These are phyloP conservation scores for Metacarcinus magister DNA, from an alignment of 2,888 invertebrate genomes.

Conservation along the genomic window DNA sequence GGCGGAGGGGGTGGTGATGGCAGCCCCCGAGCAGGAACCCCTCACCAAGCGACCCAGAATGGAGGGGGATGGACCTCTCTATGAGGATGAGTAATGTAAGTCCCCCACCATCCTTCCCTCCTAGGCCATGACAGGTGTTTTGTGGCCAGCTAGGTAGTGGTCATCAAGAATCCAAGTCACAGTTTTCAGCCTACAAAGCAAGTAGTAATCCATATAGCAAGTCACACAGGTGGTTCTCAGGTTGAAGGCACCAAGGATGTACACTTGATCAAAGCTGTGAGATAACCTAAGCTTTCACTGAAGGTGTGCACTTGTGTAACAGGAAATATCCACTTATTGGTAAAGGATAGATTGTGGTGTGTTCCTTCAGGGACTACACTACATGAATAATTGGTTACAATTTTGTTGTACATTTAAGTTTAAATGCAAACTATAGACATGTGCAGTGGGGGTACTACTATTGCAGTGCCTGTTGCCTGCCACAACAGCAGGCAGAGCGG, in stretches of 20 bases:
- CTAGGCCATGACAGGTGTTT: conserved; percentile 61
- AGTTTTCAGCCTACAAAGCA: conserved; percentile 66
- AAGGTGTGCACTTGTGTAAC: conserved; percentile 52
- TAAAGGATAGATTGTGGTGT: conserved; percentile 59
- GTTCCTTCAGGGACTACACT: conserved; percentile 70
- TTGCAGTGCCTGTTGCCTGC: conserved; percentile 73
- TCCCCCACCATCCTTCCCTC: conserved; percentile 44
- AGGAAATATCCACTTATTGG: conserved; percentile 54
- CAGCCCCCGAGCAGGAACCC: conserved; percentile 77
- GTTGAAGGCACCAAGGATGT: conserved; percentile 59
- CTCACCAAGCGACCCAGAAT: conserved; percentile 73
- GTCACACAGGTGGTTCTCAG: conserved; percentile 71
- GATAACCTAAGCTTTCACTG: conserved; percentile 55
- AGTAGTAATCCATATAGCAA: conserved; percentile 65
- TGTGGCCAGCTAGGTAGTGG: conserved; percentile 69
- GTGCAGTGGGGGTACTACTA: conserved; percentile 72
- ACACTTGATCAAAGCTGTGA: conserved; percentile 61
- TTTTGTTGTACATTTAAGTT: conserved; percentile 70
- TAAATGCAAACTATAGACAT: conserved; percentile 72
- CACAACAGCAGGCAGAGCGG: conserved; percentile 71
- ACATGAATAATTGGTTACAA: conserved; percentile 64
- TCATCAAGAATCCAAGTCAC: conserved; percentile 65
- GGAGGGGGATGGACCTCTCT: conserved; percentile 71
- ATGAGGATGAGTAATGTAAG: conserved; percentile 76
- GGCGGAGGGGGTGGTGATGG: conserved; percentile 79